These are phyloP conservation scores for Sturnira hondurensis DNA, from an alignment of 2,113 vertebrate species.

Conservation along the genomic window DNA sequence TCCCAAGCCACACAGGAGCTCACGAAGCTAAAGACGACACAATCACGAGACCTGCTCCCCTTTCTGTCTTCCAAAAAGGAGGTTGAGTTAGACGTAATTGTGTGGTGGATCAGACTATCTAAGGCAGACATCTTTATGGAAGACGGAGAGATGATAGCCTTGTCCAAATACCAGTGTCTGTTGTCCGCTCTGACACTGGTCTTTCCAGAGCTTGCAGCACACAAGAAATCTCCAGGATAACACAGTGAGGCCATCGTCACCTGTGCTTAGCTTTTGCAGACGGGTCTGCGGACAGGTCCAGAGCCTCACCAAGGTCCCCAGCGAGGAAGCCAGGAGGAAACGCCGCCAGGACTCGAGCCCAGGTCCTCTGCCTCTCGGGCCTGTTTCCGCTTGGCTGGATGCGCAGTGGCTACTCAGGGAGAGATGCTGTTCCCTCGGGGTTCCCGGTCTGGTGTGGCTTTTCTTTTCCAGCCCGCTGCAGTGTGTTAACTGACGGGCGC, in stretches of 20 bases:
- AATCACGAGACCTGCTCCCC: neutral
- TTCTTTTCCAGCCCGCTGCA: neutral
- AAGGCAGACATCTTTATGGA: slow-evolving; percentile 19
- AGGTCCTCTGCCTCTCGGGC: neutral
- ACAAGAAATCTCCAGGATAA: neutral
- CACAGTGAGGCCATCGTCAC: neutral
- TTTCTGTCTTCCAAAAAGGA: neutral
- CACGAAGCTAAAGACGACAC: neutral
- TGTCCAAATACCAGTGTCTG: neutral
- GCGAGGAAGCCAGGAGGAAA: neutral
- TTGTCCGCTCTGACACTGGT: neutral
- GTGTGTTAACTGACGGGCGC: neutral
- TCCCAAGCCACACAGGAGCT: neutral
- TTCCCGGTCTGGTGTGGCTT: neutral
- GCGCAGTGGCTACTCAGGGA: neutral
- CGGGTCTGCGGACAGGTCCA: neutral
- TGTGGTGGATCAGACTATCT: neutral
- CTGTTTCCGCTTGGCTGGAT: neutral
- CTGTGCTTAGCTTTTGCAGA: neutral
- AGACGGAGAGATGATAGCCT: neutral
- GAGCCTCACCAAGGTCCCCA: neutral
- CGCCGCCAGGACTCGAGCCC: neutral
- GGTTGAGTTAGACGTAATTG: neutral
- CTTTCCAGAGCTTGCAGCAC: neutral
- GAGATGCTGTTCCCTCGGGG: neutral